phyloP scores from a whole-genome alignment of 92 coral and sea anemone species.

The Porites divaricata region DNA sequence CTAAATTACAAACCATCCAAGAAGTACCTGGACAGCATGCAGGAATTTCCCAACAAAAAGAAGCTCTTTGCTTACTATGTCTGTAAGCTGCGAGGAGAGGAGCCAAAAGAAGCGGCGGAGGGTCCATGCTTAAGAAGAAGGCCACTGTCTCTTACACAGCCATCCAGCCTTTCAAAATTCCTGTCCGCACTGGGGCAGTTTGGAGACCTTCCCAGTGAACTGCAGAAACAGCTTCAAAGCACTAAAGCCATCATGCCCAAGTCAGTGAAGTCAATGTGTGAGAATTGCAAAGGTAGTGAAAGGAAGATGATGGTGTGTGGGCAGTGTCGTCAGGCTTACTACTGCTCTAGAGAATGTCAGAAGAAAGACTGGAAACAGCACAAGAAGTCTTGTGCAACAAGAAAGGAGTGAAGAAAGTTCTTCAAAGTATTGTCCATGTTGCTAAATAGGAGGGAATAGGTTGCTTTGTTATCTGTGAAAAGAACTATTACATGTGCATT shows the following conservation, averaged over 20 bases:
- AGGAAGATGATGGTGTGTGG: slow-evolving; percentile 74
- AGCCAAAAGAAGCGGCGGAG: slow-evolving; percentile 33
- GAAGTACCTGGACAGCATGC: slow-evolving; percentile 53
- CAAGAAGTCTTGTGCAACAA: slow-evolving; percentile 57
- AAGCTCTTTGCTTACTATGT: slow-evolving; percentile 54
- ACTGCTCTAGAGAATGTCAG: slow-evolving; percentile 81
- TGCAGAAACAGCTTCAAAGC: slow-evolving; percentile 43
- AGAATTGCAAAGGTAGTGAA: slow-evolving; percentile 54
- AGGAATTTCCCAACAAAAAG: slow-evolving; percentile 46
- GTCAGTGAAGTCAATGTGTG: slow-evolving; percentile 33
- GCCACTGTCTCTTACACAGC: slow-evolving; percentile 39
- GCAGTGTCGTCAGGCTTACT: slow-evolving; percentile 64
- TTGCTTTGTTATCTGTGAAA: no score
- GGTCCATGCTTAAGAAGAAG: slow-evolving; percentile 41
- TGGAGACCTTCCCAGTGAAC: background rate
- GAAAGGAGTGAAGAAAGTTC: slow-evolving; percentile 3
- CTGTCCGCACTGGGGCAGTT: slow-evolving; percentile 42
- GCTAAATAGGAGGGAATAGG: no score
- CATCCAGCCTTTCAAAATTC: slow-evolving; percentile 18
- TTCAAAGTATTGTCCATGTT: background rate
- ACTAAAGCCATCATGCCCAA: slow-evolving; percentile 37
- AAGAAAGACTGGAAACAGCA: slow-evolving; percentile 84
- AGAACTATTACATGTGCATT: no score
- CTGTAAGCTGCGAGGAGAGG: slow-evolving; percentile 48
- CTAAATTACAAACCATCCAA: slow-evolving; percentile 63